phyloP scores from a whole-genome alignment of 2,113 vertebrate genomes.

The Poeciliopsis prolifica region DNA sequence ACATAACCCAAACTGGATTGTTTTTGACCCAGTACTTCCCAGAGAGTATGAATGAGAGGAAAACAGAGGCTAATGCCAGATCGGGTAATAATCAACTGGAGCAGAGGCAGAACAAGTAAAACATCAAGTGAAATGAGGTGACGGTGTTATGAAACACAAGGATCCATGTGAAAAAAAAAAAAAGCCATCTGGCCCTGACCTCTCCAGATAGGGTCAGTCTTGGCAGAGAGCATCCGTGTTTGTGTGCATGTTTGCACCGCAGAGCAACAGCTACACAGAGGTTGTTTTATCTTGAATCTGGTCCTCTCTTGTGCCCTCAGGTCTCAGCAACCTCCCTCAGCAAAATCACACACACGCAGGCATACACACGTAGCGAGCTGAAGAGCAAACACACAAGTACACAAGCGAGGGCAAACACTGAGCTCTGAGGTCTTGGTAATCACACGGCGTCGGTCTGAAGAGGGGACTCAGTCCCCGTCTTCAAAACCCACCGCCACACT shows the following conservation, averaged over 20 bases:
- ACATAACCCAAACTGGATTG: too few relatives aligned
- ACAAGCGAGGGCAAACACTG: conserved; percentile 39
- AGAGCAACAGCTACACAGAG: conserved; percentile 69
- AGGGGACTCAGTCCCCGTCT: conserved; percentile 50
- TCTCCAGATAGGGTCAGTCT: conserved; percentile 43
- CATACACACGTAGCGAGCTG: conserved; percentile 30
- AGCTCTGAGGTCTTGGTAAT: conserved; percentile 68
- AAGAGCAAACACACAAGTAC: conserved; percentile 37
- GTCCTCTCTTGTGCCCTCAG: conserved; percentile 67
- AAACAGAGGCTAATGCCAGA: too few relatives aligned
- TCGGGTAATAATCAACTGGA: too few relatives aligned
- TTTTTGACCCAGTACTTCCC: too few relatives aligned
- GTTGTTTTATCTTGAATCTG: conserved; percentile 75
- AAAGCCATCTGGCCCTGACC: conserved; percentile 48
- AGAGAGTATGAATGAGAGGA: too few relatives aligned
- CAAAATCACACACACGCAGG: conserved; percentile 21
- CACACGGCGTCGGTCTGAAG: conserved; percentile 60
- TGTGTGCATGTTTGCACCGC: conserved; percentile 53
- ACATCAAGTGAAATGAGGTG: conserved; percentile 4
- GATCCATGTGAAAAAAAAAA: conserved; percentile 50
- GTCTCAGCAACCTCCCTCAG: conserved; percentile 65
- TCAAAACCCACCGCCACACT: conserved; percentile 63
- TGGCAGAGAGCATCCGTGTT: conserved; percentile 38
- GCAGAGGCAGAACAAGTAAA: background rate
- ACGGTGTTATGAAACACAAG: background rate